Evolutionary conservation across 2,113 vertebrate genomes (phyloP).

Genomic region (Aspiorhynchus laticeps): DNA sequence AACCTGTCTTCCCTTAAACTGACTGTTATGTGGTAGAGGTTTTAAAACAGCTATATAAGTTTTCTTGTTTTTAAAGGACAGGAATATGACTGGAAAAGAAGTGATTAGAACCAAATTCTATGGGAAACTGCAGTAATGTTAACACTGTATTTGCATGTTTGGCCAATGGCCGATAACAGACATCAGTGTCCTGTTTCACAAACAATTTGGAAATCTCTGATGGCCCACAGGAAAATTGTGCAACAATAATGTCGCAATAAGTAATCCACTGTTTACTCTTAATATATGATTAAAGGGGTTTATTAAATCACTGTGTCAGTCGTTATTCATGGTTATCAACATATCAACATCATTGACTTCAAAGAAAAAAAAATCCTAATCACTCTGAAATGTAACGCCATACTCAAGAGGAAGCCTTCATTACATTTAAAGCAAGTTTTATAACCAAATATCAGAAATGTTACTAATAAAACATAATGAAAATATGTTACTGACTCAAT

Average conservation of each 20-base stretch:
- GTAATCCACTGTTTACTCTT: conserved; percentile 47
- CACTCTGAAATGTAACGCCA: not conserved
- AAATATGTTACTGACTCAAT: not conserved
- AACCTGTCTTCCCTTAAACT: conserved; percentile 47
- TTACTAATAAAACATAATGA: not conserved
- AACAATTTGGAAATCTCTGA: not conserved
- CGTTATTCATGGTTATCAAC: not conserved
- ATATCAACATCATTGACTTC: not conserved
- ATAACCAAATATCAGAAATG: not conserved
- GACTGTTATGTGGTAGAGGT: conserved; percentile 42
- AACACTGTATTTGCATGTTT: conserved; percentile 16
- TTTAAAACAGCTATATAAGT: not conserved
- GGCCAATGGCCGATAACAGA: conserved; percentile 27
- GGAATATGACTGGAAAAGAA: not conserved
- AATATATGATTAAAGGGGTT: conserved; percentile 39
- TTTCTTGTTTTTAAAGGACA: not conserved
- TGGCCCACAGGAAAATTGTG: conserved; percentile 30
- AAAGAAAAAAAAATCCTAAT: not conserved
- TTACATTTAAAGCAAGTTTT: not conserved
- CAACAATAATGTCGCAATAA: conserved; percentile 51
- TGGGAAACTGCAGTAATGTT: not conserved
- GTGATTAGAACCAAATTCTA: conserved; percentile 15
- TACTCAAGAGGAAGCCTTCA: not conserved
- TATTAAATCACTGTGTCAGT: not conserved
- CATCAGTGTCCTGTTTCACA: conserved; percentile 27